These are phyloP conservation scores for Microcebus murinus DNA, from an alignment of 2,113 vertebrate species.

Conservation along the genomic window DNA sequence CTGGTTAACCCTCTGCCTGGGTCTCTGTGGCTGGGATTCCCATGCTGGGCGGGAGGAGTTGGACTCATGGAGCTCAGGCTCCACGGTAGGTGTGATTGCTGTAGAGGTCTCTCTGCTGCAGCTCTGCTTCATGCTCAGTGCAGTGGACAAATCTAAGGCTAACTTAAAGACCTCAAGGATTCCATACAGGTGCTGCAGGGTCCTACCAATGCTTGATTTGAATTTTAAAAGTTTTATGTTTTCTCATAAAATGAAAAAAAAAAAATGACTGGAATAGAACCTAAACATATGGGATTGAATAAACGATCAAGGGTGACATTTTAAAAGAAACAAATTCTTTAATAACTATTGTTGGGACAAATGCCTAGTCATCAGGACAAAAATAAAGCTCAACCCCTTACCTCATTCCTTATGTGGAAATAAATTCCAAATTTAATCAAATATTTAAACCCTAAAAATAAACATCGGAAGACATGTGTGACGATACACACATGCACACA, in stretches of 20 bases:
- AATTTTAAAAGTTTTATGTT: background rate
- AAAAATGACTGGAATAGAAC: background rate
- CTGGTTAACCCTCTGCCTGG: background rate
- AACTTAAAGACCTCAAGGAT: background rate
- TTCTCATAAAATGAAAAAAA: background rate
- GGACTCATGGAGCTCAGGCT: background rate
- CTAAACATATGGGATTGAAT: background rate
- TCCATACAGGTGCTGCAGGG: background rate
- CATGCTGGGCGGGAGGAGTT: accelerated
- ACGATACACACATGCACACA: background rate
- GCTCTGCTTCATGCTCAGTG: no score
- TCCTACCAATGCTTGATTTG: background rate
- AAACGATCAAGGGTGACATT: background rate
- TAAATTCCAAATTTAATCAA: background rate
- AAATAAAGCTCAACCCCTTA: background rate
- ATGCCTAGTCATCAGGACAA: background rate
- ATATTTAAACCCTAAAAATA: background rate
- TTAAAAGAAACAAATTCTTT: background rate
- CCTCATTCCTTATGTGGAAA: background rate
- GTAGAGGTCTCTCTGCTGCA: background rate
- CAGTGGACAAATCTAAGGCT: background rate
- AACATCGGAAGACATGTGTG: background rate
- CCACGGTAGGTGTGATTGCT: background rate
- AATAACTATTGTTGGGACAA: background rate
- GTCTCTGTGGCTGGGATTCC: background rate